phyloP scores from a whole-genome alignment of 2,797 vertebrate genomes.

The Cottoperca gobio region DNA sequence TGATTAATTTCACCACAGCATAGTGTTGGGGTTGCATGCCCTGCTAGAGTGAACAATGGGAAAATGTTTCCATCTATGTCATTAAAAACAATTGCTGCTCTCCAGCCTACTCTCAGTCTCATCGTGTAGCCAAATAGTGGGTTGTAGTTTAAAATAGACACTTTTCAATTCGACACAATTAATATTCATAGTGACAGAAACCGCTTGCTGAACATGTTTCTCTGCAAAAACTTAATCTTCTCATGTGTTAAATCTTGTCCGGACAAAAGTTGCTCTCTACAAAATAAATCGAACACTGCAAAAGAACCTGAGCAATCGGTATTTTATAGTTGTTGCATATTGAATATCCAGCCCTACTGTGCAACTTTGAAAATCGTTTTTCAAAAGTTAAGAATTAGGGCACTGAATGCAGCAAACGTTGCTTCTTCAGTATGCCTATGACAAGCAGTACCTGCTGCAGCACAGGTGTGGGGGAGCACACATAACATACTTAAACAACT shows the following conservation, averaged over 20 bases:
- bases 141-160: constrained; percentile 12
- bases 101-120: constrained; percentile 8
- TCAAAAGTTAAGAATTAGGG: constrained; percentile 11
- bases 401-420: not conserved
- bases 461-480: constrained; percentile 49
- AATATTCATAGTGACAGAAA: not conserved
- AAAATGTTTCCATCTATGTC: too few relatives aligned
- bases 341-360: not conserved
- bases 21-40: constrained; percentile 26
- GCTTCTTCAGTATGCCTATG: constrained; percentile 6
- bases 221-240: not conserved
- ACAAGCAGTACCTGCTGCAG: constrained; percentile 40
- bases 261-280: not conserved
- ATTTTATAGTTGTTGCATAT: too few relatives aligned
- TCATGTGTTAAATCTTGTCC: not conserved
- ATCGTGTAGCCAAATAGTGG: constrained; percentile 4
- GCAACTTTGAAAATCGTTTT: constrained; percentile 15
- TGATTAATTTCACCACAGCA: constrained; percentile 29
- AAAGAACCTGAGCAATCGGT: not conserved
- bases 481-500: constrained; percentile 60
- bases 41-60: constrained; percentile 42
- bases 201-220: not conserved
- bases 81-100: not conserved
- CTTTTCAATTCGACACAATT: not conserved
- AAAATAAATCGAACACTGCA: not conserved